Evolutionary conservation across 53 echinoderm and acorn worm species (phyloP).

Genomic region (Paelopatides confundens): DNA sequence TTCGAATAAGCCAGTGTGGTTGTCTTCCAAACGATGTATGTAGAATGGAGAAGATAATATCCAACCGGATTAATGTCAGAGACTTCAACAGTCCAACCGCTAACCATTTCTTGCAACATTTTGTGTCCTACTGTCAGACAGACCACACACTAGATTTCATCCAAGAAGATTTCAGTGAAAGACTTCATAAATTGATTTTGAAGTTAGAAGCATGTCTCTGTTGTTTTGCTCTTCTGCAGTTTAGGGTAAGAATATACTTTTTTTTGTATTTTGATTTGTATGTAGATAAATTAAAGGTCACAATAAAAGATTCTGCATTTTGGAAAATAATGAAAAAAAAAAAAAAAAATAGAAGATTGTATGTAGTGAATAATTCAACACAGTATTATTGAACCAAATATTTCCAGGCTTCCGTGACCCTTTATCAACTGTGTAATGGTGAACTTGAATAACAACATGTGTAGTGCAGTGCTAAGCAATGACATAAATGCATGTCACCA

Average conservation of each 20-base stretch:
- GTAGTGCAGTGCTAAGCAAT: too few relatives aligned
- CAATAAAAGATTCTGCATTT: too few relatives aligned
- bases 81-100: constrained; percentile 83
- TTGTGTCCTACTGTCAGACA: constrained; percentile 81
- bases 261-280: too few relatives aligned
- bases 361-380: too few relatives aligned
- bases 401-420: too few relatives aligned
- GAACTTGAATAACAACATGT: too few relatives aligned
- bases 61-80: constrained; percentile 41
- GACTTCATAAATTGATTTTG: constrained; percentile 69
- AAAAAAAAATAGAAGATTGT: too few relatives aligned
- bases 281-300: too few relatives aligned
- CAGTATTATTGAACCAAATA: too few relatives aligned
- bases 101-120: constrained; percentile 86
- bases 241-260: constrained; percentile 85
- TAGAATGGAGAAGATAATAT: constrained; percentile 92
- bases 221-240: constrained; percentile 81
- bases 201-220: constrained; percentile 90
- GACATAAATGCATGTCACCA: too few relatives aligned
- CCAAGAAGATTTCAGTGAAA: constrained; percentile 57
- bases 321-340: too few relatives aligned
- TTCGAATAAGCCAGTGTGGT: constrained; percentile 95
- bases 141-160: constrained; percentile 64
- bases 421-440: too few relatives aligned
- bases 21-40: constrained; percentile 76